Conservation (phyloP, 2,113 vertebrate genomes). For the Cyphotilapia sp. region DNA sequence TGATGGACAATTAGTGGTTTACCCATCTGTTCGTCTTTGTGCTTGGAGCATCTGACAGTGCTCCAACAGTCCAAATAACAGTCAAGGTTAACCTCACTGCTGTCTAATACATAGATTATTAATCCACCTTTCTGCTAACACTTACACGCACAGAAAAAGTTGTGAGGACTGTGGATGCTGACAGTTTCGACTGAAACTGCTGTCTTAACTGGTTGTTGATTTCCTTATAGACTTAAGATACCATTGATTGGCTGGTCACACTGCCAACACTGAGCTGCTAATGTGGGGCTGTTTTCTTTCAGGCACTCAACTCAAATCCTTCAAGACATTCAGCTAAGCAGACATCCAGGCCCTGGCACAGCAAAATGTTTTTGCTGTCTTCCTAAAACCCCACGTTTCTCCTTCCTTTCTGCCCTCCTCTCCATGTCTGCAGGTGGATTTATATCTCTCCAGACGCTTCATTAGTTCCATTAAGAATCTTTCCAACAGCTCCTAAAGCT, state of each 20-base stretch:
- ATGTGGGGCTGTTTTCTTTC: background rate
- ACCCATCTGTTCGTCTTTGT: slow-evolving; percentile 49
- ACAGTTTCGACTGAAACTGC: background rate
- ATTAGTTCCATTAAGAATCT: slow-evolving; percentile 40
- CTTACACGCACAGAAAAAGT: background rate
- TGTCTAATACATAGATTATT: background rate
- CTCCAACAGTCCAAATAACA: slow-evolving; percentile 4
- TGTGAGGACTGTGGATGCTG: background rate
- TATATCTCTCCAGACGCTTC: slow-evolving; percentile 45
- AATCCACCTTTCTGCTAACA: background rate
- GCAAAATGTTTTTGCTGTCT: slow-evolving; percentile 2
- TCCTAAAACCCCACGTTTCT: background rate
- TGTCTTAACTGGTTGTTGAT: slow-evolving; percentile 2
- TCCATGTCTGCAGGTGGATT: slow-evolving; percentile 24
- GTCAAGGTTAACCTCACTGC: slow-evolving; percentile 40
- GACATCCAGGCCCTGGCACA: background rate
- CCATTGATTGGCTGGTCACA: slow-evolving; percentile 23
- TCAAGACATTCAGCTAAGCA: background rate
- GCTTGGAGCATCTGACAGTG: slow-evolving; percentile 28
- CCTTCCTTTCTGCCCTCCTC: background rate
- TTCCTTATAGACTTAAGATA: slow-evolving; percentile 12
- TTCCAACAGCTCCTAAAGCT: slow-evolving; percentile 24
- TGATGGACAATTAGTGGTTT: slow-evolving; percentile 49
- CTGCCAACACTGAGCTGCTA: background rate
- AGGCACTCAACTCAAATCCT: slow-evolving; percentile 5